phyloP scores from a whole-genome alignment of 2,113 vertebrate species.

The Taxidea taxus region DNA sequence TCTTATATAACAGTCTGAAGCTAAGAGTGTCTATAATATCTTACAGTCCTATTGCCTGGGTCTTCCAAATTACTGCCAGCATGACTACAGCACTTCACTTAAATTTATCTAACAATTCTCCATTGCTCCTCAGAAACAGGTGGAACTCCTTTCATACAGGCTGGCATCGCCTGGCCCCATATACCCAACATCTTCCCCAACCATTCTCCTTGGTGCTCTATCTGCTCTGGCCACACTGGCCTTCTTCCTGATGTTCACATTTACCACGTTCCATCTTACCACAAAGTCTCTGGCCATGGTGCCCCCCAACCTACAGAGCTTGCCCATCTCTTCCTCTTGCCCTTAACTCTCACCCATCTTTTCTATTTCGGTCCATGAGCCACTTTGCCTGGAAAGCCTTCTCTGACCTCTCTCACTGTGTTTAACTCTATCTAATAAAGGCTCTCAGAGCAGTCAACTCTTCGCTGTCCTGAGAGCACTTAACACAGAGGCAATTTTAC shows the following conservation, averaged over 20 bases:
- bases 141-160: background rate
- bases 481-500: background rate
- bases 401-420: background rate
- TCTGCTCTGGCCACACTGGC: background rate
- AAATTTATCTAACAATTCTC: background rate
- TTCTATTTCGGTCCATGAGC: background rate
- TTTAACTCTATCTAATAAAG: background rate
- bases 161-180: accelerated
- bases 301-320: background rate
- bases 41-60: background rate
- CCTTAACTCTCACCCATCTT: background rate
- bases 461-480: background rate
- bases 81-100: background rate
- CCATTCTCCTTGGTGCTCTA: background rate
- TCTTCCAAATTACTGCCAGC: background rate
- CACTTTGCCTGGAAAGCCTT: background rate
- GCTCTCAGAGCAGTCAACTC: background rate
- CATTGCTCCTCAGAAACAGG: background rate
- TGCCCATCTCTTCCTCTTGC: background rate
- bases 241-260: background rate
- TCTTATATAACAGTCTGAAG: background rate
- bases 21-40: background rate
- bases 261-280: background rate
- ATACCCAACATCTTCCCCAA: no score
- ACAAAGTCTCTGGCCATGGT: background rate